Evolutionary conservation across 1,140 invertebrate genomes (phyloP).

Genomic region (Stegodyphus dumicola): DNA sequence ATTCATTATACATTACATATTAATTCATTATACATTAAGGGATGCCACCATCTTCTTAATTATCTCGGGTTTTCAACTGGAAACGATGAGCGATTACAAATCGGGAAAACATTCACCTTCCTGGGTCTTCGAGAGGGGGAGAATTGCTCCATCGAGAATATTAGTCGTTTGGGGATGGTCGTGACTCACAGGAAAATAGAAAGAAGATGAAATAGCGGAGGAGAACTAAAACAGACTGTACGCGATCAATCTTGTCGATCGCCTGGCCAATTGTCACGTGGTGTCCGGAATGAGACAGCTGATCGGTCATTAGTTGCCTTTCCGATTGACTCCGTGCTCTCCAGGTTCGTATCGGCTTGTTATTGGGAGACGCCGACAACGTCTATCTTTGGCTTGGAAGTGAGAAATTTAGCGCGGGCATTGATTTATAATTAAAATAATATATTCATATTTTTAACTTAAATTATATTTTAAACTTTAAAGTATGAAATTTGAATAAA

Average conservation of each 20-base stretch:
- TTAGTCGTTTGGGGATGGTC: neutral
- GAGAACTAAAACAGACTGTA: slow-evolving; percentile 30
- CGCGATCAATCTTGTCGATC: slow-evolving; percentile 44
- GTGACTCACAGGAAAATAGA: slow-evolving; percentile 12
- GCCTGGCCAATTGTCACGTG: slow-evolving; percentile 47
- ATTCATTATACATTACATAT: too few species aligned
- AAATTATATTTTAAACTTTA: too few species aligned
- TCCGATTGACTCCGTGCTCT: slow-evolving; percentile 2
- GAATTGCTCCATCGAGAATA: neutral
- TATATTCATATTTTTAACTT: too few species aligned
- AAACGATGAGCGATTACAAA: neutral
- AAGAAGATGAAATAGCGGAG: neutral
- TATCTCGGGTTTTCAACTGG: too few species aligned
- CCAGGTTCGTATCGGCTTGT: slow-evolving; percentile 3
- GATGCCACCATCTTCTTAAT: too few species aligned
- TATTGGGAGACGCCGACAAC: neutral
- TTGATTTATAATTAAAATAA: too few species aligned
- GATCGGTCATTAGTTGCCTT: slow-evolving; percentile 35
- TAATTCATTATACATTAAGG: too few species aligned
- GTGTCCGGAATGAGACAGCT: slow-evolving; percentile 41
- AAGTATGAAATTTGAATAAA: too few species aligned
- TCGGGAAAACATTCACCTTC: neutral
- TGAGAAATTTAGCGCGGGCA: too few species aligned
- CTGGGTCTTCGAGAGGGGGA: neutral
- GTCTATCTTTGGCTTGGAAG: too few species aligned